Conservation (phyloP, 2,888 invertebrate genomes). For the Periphyllus acericola region DNA sequence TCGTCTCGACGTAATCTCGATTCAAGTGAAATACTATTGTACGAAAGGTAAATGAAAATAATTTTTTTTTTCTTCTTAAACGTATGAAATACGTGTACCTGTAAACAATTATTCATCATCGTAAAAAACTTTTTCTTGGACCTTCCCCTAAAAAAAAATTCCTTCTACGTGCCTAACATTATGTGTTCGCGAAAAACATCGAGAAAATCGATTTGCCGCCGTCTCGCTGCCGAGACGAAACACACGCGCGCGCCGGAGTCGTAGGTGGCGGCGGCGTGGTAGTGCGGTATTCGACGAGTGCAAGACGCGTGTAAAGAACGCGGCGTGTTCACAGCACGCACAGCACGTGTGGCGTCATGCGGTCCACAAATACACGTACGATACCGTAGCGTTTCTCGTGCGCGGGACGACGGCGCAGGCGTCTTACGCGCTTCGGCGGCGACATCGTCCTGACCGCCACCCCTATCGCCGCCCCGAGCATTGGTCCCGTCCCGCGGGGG, state of each 20-base stretch:
- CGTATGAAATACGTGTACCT: no score
- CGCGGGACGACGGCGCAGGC: slow-evolving; percentile 36
- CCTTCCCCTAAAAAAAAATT: no score
- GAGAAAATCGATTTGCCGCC: no score
- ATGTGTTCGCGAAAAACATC: no score
- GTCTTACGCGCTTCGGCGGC: slow-evolving; percentile 29
- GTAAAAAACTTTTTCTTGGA: no score
- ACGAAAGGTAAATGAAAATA: no score
- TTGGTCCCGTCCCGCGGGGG: not conserved
- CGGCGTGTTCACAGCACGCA: not conserved
- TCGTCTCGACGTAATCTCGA: no score
- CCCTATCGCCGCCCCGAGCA: not conserved
- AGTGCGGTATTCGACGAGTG: not conserved
- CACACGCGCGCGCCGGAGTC: not conserved
- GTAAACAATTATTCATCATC: no score
- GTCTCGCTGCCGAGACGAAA: no score
- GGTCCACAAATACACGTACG: not conserved
- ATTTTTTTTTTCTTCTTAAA: no score
- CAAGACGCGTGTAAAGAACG: not conserved
- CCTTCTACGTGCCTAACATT: not conserved
- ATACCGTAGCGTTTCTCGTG: not conserved
- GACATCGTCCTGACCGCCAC: slow-evolving; percentile 29
- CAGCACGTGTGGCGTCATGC: slow-evolving; percentile 35
- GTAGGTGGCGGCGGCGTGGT: not conserved
- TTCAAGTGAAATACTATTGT: no score